Base-by-base conservation (phyloP, 2,797 vertebrate species). In the Alfaro cultratus region DNA sequence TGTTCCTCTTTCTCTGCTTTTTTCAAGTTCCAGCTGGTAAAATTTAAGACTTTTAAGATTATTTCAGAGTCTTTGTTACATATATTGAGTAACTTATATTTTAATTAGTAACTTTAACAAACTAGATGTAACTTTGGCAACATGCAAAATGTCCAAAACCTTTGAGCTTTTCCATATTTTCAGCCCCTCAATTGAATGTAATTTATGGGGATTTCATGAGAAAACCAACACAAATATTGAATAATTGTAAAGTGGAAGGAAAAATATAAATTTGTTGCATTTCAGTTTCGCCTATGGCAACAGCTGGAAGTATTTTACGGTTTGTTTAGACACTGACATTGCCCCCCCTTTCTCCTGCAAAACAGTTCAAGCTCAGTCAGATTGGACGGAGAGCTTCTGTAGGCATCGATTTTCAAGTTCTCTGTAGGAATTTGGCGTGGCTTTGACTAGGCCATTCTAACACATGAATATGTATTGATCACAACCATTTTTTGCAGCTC, bases 11-110 rank as follows among this genome's bases (percentile, higher is more conserved):
- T 67, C 15, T 67, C 15, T 21, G 31, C 16, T 12, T 26, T 68
- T 21, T 68, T 9, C 39, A 43, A 26, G 12, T 71, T 45, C 13
- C 23, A 71, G 67, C 88, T 94, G 90, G 91, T 94, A 91, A 91
- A 45, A 71, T 16, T 1, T 71, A 16, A 45, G 12, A n/a, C 26
- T 45, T 26, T 29, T 16, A 71, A 31, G 26, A 71, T 23, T n/a
- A 13, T 45, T 71, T 71, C 4, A 71, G 43, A 70, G 5, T 45
- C 41, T 45, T 71, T 16, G 13, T 43, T 21, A 4, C 9, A 26
- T 67, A 67, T 31, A 4, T 26, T 26, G 2, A 41, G 36, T 13
- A 68, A 21, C 62, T 36, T 64, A 36, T 64, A 4, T 21, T 64
- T 64, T 31, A 36, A 36, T 64, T 36, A 36, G 62, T 36, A 36